A percentile compares a stretch with the other conserved stretches of the same genome.
Conservation (phyloP, 2,797 vertebrate genomes). For the Psittacula derbiana region DNA sequence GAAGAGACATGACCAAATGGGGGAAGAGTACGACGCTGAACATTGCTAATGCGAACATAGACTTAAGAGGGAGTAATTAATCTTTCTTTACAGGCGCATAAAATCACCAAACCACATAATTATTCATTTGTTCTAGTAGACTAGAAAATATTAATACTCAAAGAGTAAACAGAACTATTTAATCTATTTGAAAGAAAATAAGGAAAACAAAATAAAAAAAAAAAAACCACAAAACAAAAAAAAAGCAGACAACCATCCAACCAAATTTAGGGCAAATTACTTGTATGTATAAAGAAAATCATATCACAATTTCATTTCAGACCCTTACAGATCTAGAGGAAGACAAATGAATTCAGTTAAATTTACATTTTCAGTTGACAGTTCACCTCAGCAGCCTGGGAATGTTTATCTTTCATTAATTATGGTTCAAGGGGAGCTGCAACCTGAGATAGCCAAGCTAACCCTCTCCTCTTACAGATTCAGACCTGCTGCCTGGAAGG, state of each 20-base stretch:
- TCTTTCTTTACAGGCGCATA: not conserved
- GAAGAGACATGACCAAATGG: not conserved
- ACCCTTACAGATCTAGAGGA: not conserved
- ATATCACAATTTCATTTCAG: constrained; percentile 1
- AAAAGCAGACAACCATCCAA: not conserved
- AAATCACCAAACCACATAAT: not conserved
- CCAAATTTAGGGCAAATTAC: not conserved
- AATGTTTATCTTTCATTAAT: constrained; percentile 60
- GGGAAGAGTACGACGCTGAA: not conserved
- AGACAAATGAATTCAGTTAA: constrained; percentile 19
- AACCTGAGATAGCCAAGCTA: constrained; percentile 40
- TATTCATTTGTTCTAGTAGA: not conserved
- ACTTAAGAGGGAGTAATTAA: not conserved
- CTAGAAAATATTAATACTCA: not conserved
- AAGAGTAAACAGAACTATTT: not conserved
- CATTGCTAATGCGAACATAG: not conserved
- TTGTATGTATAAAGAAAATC: not conserved
- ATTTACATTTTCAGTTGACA: constrained; percentile 20
- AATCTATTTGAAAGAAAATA: not conserved
- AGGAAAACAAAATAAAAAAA: not conserved
- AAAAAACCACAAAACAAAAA: not conserved
- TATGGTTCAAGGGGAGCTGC: constrained; percentile 55
- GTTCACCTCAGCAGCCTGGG: constrained; percentile 22
- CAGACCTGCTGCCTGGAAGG: constrained; percentile 24
- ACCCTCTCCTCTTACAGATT: constrained; percentile 42